A percentile compares a stretch with the other conserved stretches of the same genome.
Conservation (phyloP, 2,797 vertebrate genomes). For the Myotis planiceps region DNA sequence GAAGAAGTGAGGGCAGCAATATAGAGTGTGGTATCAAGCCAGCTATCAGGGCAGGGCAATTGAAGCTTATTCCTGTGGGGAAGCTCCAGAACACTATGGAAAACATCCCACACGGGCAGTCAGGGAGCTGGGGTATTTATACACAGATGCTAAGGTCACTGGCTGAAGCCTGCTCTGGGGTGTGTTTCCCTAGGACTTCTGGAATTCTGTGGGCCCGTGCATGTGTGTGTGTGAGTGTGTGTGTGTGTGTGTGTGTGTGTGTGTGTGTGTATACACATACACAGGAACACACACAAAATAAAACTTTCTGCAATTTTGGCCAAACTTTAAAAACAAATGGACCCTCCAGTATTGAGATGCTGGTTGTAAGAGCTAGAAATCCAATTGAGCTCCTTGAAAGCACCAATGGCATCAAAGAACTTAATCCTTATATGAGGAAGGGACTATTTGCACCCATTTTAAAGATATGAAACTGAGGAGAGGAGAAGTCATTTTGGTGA, state of each 20-base stretch:
- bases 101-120: neutral
- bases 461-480: neutral
- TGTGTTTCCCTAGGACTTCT: neutral
- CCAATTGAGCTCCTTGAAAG: neutral
- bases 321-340: neutral
- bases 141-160: neutral
- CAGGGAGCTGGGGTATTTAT: neutral
- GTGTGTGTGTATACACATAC: accelerated
- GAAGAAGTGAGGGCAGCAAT: neutral
- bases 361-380: neutral
- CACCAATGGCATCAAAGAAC: neutral
- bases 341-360: neutral
- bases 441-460: neutral
- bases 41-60: neutral
- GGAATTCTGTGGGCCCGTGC: neutral
- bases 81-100: neutral
- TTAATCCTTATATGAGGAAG: neutral
- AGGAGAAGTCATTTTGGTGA: neutral
- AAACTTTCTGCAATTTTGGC: neutral
- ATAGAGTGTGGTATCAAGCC: neutral
- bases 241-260: too few relatives aligned
- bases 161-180: neutral
- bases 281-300: neutral
- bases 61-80: neutral
- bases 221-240: accelerated